Base-by-base conservation (phyloP, 2,888 invertebrate species). In the Drosophila leonis region DNA sequence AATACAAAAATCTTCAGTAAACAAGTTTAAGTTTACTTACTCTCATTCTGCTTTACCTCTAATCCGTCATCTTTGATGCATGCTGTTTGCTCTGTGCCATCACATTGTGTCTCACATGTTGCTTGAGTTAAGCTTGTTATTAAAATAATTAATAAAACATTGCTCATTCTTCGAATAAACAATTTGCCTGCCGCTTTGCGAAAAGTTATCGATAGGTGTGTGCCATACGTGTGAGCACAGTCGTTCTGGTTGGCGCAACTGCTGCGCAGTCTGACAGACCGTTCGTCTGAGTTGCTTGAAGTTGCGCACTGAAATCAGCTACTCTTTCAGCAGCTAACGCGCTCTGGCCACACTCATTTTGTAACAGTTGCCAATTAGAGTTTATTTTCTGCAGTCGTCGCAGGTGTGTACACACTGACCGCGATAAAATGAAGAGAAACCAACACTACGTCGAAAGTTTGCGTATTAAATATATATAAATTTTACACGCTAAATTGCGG, bases 401-500 rank as follows among this genome's bases (percentile, higher is more conserved):
- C 35, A n/a, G 65, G 77, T 7, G 73, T 83, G 76, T 65, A 66
- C 65, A 80, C 78, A 76, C 76, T 78, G 79, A 35, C 49, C 54
- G 42, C 67, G 49, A 77, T 65, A 68, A 76, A 71, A 77, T 72
- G 69, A 68, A 75, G 72, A 80, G 63, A 78, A 77, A 82, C 80
- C 84, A 84, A 78, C 70, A 78, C 82, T 73, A 86, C 87, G 86
- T 86, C 83, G 86, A 82, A 83, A 85, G 80, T 82, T 86, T 83
- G 74, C 74, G 77, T 83, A 76, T 78, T 80, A 69, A 33, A 33
- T 61, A 72, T 24, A 65, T 68, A 49, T 49, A 60, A 65, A 75
- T 65, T 59, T 68, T 62, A 64, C 33, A 54, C 69, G 82, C 76
- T 65, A 83, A 78, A 76, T 86, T 83, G 61, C 78, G 44, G 65